A percentile compares a stretch with the other conserved stretches of the same genome.
Evolutionary conservation across 2,888 invertebrate species (phyloP).

Genomic region (Machimus rusticus): DNA sequence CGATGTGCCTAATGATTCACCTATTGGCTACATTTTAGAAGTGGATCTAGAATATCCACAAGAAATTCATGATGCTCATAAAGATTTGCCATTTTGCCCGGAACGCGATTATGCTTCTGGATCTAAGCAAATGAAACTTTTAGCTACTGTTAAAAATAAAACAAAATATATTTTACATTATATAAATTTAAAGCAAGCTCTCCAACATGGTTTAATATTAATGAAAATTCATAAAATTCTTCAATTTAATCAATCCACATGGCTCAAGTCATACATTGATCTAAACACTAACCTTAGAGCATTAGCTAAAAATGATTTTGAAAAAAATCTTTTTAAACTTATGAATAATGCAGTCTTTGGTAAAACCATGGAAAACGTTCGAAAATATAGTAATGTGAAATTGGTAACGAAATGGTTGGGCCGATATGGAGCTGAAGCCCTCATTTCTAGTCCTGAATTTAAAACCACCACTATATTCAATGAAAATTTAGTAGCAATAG

Average conservation of each 20-base stretch:
- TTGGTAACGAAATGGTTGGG: slow-evolving; percentile 42
- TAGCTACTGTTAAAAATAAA: slow-evolving; percentile 41
- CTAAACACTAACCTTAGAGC: not conserved
- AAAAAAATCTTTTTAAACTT: not conserved
- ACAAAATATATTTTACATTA: slow-evolving; percentile 53
- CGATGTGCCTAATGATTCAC: too few relatives aligned
- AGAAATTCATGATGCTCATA: too few relatives aligned
- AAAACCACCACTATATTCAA: slow-evolving; percentile 26
- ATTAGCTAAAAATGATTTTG: not conserved
- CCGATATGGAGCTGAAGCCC: slow-evolving; percentile 45
- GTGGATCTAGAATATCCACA: too few relatives aligned
- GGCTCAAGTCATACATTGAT: not conserved
- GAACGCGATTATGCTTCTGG: too few relatives aligned
- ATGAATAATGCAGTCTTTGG: slow-evolving; percentile 33
- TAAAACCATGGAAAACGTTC: slow-evolving; percentile 50
- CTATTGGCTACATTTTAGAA: too few relatives aligned
- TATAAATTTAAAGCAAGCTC: slow-evolving; percentile 50
- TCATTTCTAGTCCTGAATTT: slow-evolving; percentile 41
- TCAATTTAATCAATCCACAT: slow-evolving; percentile 51
- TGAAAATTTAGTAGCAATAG: not conserved
- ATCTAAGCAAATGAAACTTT: too few relatives aligned
- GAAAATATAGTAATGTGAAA: slow-evolving; percentile 47
- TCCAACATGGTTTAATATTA: slow-evolving; percentile 53
- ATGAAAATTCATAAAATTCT: slow-evolving; percentile 53
- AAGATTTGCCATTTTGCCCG: too few relatives aligned